These are phyloP conservation scores for Bradypus variegatus DNA, from an alignment of 2,797 vertebrate species.

Conservation along the genomic window DNA sequence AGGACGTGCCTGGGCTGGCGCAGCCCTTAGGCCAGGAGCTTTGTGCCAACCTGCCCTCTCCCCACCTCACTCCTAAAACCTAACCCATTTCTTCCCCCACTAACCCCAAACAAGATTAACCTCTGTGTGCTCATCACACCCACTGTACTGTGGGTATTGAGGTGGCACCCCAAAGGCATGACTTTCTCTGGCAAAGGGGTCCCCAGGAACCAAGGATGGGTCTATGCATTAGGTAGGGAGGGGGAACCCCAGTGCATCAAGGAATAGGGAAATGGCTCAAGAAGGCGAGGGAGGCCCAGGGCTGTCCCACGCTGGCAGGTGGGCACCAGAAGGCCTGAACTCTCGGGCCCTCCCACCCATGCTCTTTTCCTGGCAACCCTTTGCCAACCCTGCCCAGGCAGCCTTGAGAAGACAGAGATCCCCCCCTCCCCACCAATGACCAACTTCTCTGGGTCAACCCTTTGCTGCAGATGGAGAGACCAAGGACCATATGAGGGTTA, in stretches of 20 bases:
- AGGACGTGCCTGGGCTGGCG: not conserved
- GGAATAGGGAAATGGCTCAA: not conserved
- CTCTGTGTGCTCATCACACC: not conserved
- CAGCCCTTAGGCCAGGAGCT: not conserved
- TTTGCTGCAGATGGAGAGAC: not conserved
- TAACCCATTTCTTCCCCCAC: not conserved
- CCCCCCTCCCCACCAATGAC: not conserved
- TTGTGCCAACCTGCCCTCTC: not conserved
- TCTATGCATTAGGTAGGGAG: fast-evolving
- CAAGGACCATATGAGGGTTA: not conserved
- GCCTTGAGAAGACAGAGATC: not conserved
- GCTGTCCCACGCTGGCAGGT: not conserved
- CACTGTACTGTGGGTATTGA: not conserved
- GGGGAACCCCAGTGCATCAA: too few relatives aligned
- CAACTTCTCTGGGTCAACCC: not conserved
- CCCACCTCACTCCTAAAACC: not conserved
- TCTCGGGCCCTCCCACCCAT: not conserved
- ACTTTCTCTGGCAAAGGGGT: not conserved
- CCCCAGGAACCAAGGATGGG: not conserved
- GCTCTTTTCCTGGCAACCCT: not conserved
- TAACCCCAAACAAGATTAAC: too few relatives aligned
- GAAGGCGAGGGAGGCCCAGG: not conserved
- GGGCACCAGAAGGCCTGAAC: not conserved
- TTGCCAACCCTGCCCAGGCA: not conserved
- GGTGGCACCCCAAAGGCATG: not conserved